Base-by-base conservation (phyloP, 2,797 vertebrate species). In the Coccyzus lansbergi region DNA sequence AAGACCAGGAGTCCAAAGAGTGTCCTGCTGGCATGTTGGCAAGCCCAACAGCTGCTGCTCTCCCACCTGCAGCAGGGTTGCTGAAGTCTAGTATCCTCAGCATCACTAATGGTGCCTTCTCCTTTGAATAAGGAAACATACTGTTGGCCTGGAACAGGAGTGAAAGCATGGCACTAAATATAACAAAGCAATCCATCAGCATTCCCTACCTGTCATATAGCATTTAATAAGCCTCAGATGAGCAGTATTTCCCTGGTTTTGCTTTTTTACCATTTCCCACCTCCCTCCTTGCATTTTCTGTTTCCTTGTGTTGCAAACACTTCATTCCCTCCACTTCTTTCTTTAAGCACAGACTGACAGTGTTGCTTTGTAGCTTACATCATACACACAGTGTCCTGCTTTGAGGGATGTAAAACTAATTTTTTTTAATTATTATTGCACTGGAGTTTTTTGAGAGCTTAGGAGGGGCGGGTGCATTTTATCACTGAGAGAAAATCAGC, bases 221-320 rank as follows among this genome's bases (percentile, higher is more conserved):
- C 40, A 46, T 77, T 94, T 84, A 95, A 91, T 24, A 92, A 90
- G 34, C 36, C 56, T 42, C 68, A 64, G 34, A 70, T 84, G 48
- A 95, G 33, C 53, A 28, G 12, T 48, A 56, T 67, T 91, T 92
- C 22, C 75, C 24, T 52, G 34, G 18, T 56, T 88, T 62, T 53
- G 4, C 77, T 92, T 76, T 42, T 20, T 67, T 91, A 62, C 21
- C 6, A 20, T 60, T 49, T 15, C 11, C 12, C 1, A 18, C 4
- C 20, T 9, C 21, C 10, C 20, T 22, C 34, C 25, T 9, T 3
- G 4, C 5, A 5, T 89, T 87, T 82, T 6, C 22, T 33, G 0
- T 34, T 74, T 55, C 72, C n/a, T 64, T 68, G 4, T 75, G 12
- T 40, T 72, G 29, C 22, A 72, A 69, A 77, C 22, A 36, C 36